phyloP scores from a whole-genome alignment of 2,888 invertebrate species.

The Biston betularia region DNA sequence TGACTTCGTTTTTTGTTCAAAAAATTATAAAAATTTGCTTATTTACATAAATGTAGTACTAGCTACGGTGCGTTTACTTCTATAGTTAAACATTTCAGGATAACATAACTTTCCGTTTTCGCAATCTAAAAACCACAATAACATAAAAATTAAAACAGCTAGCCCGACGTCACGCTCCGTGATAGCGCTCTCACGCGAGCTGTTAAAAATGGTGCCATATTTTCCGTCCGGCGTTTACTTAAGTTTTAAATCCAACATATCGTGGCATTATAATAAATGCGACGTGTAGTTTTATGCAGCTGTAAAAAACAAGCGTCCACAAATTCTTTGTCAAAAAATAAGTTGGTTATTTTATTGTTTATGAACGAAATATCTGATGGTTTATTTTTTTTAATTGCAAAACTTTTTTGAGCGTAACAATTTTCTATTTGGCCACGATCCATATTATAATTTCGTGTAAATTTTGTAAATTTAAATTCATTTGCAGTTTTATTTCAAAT shows the following conservation, averaged over 20 bases:
- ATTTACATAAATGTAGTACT: no score
- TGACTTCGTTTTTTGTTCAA: no score
- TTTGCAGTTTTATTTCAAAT: no score
- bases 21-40: no score
- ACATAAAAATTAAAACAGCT: conserved; percentile 34
- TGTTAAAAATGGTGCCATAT: conserved; percentile 32
- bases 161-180: conserved; percentile 17
- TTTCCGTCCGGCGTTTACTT: conserved; percentile 34
- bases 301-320: conserved; percentile 32
- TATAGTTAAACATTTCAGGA: neutral
- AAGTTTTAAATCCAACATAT: conserved; percentile 45
- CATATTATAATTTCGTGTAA: no score
- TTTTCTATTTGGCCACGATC: no score
- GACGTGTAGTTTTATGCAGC: conserved; percentile 43
- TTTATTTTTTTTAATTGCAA: no score
- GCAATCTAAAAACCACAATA: conserved; percentile 20
- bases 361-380: neutral
- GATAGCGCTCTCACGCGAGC: conserved; percentile 35
- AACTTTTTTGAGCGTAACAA: no score
- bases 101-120: conserved; percentile 6
- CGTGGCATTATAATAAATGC: conserved; percentile 44
- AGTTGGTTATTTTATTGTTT: neutral
- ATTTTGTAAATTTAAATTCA: no score
- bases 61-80: neutral
- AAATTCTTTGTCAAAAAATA: conserved; percentile 17